These are phyloP conservation scores for Slavum lentiscoides DNA, from an alignment of 2,888 invertebrate species.

Conservation along the genomic window DNA sequence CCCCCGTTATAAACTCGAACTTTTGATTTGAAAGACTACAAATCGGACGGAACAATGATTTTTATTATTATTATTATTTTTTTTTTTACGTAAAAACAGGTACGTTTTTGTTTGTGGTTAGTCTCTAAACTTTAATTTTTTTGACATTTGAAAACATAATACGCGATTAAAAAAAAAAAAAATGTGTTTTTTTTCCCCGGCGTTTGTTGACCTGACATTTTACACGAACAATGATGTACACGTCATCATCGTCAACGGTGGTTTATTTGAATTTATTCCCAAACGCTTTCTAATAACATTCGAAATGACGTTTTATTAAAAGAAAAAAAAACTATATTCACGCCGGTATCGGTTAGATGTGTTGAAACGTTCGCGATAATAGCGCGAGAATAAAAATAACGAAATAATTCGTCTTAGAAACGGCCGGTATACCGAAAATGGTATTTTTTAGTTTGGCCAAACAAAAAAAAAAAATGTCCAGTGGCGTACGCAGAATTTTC, in stretches of 20 bases:
- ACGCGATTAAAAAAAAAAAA: not conserved
- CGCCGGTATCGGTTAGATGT: too few species aligned
- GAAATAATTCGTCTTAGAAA: too few species aligned
- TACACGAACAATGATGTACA: not conserved
- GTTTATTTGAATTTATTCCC: not conserved
- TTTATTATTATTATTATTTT: too few species aligned
- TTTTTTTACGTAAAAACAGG: not conserved
- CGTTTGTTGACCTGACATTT: conserved; percentile 36
- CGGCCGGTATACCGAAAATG: too few species aligned
- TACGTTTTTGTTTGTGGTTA: conserved; percentile 14
- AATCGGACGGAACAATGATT: too few species aligned
- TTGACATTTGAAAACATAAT: conserved; percentile 34
- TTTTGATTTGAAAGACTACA: not conserved
- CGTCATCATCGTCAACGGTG: not conserved
- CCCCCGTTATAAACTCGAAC: not conserved
- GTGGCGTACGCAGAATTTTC: too few species aligned
- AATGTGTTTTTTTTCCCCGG: not conserved
- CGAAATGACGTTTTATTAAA: not conserved
- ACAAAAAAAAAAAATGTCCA: too few species aligned
- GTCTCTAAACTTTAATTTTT: conserved; percentile 10
- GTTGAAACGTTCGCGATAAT: too few species aligned
- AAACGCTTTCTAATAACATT: not conserved
- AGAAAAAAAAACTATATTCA: too few species aligned
- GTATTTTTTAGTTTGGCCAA: too few species aligned
- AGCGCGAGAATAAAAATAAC: too few species aligned